phyloP scores from a whole-genome alignment of 2,113 vertebrate species.

The Triplophysa siluroides region DNA sequence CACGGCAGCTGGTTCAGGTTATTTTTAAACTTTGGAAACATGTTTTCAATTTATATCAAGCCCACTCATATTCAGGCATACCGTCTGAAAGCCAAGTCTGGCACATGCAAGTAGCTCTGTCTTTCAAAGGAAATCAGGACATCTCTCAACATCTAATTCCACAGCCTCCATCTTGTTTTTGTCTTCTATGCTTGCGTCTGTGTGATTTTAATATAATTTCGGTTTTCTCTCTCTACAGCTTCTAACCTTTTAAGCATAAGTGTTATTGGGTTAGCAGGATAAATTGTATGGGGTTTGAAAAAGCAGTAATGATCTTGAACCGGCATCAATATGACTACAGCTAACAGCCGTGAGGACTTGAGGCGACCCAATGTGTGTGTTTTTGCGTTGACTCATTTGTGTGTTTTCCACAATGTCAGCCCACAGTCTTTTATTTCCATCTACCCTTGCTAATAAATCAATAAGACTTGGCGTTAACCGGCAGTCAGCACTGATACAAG shows the following conservation, averaged over 20 bases:
- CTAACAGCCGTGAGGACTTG: neutral
- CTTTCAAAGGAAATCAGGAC: conserved; percentile 19
- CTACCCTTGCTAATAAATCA: conserved; percentile 39
- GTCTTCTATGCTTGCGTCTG: neutral
- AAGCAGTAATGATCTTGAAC: neutral
- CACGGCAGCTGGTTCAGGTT: conserved; percentile 27
- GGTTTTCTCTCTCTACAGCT: neutral
- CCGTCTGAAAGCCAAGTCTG: conserved; percentile 3
- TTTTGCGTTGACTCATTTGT: neutral
- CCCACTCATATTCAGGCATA: conserved; percentile 4
- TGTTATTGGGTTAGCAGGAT: neutral
- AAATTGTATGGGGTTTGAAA: neutral
- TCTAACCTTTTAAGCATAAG: no score
- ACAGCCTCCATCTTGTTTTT: neutral
- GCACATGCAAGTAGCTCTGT: neutral
- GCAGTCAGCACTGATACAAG: conserved; percentile 37
- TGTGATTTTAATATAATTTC: no score
- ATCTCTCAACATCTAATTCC: neutral
- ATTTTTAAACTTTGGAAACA: conserved; percentile 45
- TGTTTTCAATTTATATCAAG: conserved; percentile 29
- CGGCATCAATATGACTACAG: neutral
- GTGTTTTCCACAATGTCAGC: conserved; percentile 22
- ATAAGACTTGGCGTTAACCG: conserved; percentile 33
- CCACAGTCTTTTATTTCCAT: conserved; percentile 30
- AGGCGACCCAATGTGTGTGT: neutral